Conservation (phyloP, 2,888 invertebrate genomes). For the Cloeon dipterum region DNA sequence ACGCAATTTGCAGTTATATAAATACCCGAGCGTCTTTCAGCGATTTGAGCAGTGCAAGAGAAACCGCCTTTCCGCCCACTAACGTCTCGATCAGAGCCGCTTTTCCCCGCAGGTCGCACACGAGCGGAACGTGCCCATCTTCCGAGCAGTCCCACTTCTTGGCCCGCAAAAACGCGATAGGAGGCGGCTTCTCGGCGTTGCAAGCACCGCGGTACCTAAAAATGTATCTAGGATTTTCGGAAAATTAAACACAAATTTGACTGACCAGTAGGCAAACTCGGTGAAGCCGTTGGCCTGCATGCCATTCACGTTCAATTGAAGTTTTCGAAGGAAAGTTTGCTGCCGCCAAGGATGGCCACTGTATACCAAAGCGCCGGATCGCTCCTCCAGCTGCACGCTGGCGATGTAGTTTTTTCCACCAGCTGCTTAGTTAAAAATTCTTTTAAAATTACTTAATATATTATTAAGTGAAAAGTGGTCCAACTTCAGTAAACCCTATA, state of each 20-base stretch:
- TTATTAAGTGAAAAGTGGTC: too few species aligned
- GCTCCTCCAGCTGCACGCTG: conserved; percentile 9
- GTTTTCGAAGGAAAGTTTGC: conserved; percentile 8
- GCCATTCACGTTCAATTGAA: conserved; percentile 14
- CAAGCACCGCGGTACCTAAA: too few species aligned
- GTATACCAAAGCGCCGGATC: conserved; percentile 9
- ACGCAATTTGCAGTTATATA: conserved; percentile 7
- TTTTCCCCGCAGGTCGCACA: not conserved
- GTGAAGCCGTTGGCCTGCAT: conserved; percentile 18
- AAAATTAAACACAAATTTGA: not conserved
- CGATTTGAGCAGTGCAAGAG: conserved; percentile 36
- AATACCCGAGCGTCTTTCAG: conserved; percentile 20
- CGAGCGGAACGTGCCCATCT: not conserved
- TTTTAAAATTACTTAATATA: too few species aligned
- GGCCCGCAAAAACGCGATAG: too few species aligned
- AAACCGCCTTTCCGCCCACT: conserved; percentile 61
- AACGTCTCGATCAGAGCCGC: conserved; percentile 16
- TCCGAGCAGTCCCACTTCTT: too few species aligned
- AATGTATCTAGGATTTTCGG: too few species aligned
- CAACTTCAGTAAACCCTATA: too few species aligned
- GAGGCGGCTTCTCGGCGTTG: not conserved
- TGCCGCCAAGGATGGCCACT: conserved; percentile 15
- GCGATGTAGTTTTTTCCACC: conserved; percentile 10
- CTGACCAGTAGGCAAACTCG: conserved; percentile 16
- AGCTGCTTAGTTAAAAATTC: too few species aligned